Evolutionary conservation across 1,140 invertebrate genomes (phyloP).

Genomic region (Zaprionus gabonicus): DNA sequence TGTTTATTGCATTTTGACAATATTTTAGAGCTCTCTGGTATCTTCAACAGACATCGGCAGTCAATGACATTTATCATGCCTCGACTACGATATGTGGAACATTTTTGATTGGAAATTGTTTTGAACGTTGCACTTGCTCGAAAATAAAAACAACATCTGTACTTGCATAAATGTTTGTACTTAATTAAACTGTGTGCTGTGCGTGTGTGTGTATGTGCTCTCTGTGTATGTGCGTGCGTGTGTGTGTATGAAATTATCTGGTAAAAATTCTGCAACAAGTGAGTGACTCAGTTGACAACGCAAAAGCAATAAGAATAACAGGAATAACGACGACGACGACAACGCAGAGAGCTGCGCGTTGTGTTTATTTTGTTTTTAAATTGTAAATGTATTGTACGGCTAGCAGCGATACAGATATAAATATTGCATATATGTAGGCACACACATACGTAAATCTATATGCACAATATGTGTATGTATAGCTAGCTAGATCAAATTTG

Average conservation of each 20-base stretch:
- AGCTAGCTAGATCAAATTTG: slow-evolving; percentile 49
- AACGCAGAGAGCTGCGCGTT: slow-evolving; percentile 32
- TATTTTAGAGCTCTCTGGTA: slow-evolving; percentile 2
- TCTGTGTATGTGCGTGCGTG: slow-evolving; percentile 6
- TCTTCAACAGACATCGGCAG: background rate
- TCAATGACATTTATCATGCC: slow-evolving; percentile 32
- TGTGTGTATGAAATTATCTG: slow-evolving; percentile 56
- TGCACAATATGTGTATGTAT: background rate
- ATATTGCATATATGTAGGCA: slow-evolving; percentile 10
- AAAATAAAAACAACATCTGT: slow-evolving; percentile 56
- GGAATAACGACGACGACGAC: slow-evolving; percentile 38
- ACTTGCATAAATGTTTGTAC: slow-evolving; percentile 33
- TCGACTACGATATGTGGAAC: slow-evolving; percentile 1
- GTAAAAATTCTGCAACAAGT: slow-evolving; percentile 76
- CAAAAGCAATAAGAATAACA: slow-evolving; percentile 53
- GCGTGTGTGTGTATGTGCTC: background rate
- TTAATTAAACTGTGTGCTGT: slow-evolving; percentile 14
- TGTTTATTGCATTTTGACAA: background rate
- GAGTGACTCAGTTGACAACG: slow-evolving; percentile 67
- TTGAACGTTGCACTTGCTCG: slow-evolving; percentile 6
- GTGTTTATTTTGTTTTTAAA: slow-evolving; percentile 70
- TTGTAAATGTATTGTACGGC: slow-evolving; percentile 22
- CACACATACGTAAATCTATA: slow-evolving; percentile 18
- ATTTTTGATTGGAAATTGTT: slow-evolving; percentile 32
- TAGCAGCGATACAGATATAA: slow-evolving; percentile 14